Conservation (phyloP, 1,140 invertebrate genomes). For the Lasioglossum albipes region DNA sequence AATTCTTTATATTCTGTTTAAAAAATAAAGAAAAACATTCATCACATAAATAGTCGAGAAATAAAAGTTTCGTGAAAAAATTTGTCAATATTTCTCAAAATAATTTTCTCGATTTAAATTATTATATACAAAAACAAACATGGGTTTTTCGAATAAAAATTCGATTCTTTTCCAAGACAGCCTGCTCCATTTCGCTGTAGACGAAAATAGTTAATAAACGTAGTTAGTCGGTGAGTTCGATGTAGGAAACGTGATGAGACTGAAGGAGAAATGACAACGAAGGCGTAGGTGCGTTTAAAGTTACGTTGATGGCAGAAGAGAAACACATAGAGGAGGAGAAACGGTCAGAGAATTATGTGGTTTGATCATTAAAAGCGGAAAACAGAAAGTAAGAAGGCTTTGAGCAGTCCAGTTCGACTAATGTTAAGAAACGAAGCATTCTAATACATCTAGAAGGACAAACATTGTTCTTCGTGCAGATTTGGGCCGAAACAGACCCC, state of each 20-base stretch:
- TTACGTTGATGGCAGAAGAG: neutral
- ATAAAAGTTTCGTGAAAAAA: too few species aligned
- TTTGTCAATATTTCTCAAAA: too few species aligned
- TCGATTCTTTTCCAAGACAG: neutral
- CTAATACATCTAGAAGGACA: neutral
- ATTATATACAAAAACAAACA: too few species aligned
- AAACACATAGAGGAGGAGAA: too few species aligned
- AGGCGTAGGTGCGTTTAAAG: constrained; percentile 1
- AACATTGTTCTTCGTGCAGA: constrained; percentile 39
- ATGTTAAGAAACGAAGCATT: constrained; percentile 7
- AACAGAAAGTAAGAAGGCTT: constrained; percentile 1
- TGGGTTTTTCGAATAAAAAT: too few species aligned
- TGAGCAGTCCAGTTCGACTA: neutral
- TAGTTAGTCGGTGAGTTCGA: neutral
- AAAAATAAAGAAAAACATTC: too few species aligned
- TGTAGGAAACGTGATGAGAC: neutral
- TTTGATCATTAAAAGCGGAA: too few species aligned
- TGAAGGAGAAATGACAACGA: neutral
- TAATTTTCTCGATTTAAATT: too few species aligned
- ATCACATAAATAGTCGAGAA: too few species aligned
- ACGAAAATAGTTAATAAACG: neutral
- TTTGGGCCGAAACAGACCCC: constrained; percentile 8
- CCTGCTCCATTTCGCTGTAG: neutral
- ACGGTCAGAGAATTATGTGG: too few species aligned
- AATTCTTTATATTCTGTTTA: too few species aligned